Percentiles rank a stretch among this genome's conserved stretches.
These are phyloP conservation scores for Eupristina koningsbergeri DNA, from an alignment of 1,140 invertebrate genomes.

Conservation along the genomic window DNA sequence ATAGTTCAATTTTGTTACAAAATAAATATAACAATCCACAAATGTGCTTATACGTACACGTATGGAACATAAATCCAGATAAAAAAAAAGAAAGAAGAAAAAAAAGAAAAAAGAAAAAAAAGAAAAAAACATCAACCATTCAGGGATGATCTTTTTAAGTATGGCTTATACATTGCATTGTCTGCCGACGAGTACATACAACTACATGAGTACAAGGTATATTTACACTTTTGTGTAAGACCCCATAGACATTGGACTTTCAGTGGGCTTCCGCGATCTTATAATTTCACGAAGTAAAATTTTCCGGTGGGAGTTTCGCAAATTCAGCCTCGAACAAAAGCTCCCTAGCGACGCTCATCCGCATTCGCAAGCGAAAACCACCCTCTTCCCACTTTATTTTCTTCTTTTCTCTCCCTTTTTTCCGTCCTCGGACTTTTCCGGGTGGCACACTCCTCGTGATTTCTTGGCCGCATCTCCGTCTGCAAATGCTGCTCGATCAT, in stretches of 20 bases:
- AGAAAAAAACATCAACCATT: not conserved
- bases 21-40: no score
- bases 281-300: slow-evolving; percentile 32
- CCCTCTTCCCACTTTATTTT: not conserved
- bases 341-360: not conserved
- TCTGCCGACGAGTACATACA: no score
- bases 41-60: no score
- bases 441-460: not conserved
- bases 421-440: slow-evolving; percentile 15
- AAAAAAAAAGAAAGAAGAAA: no score
- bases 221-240: not conserved
- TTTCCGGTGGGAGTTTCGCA: slow-evolving; percentile 4
- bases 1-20: no score
- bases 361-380: not conserved
- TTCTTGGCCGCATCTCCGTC: not conserved
- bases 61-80: no score
- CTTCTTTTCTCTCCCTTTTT: not conserved
- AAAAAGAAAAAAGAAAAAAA: no score
- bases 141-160: not conserved
- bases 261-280: slow-evolving; percentile 5
- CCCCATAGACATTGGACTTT: not conserved
- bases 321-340: slow-evolving; percentile 20
- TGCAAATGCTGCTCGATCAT: not conserved
- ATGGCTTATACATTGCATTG: not conserved
- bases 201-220: not conserved